Evolutionary conservation across 2,797 vertebrate species (phyloP).

Genomic region (Myotis daubentonii): DNA sequence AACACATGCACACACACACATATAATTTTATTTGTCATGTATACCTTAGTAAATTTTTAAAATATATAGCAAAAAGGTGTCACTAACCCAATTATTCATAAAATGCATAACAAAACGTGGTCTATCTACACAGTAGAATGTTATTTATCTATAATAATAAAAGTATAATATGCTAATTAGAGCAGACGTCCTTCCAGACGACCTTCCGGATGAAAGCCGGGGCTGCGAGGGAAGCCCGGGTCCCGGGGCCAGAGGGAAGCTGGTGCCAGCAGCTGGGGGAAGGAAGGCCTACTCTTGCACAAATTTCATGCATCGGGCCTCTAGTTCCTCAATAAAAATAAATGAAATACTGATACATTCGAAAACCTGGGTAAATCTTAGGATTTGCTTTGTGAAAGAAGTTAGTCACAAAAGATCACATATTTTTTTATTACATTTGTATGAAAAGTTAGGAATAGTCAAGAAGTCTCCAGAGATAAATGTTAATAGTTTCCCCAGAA

Average conservation of each 20-base stretch:
- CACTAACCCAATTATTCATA: not conserved
- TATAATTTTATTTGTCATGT: not conserved
- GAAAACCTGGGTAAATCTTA: not conserved
- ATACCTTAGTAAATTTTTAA: not conserved
- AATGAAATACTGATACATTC: not conserved
- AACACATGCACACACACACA: not conserved
- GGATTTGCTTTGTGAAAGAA: not conserved
- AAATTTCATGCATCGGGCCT: no score
- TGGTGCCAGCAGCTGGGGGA: no score
- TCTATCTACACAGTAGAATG: not conserved
- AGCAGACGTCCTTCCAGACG: no score
- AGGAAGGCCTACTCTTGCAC: no score
- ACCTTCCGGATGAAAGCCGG: no score
- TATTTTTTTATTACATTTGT: not conserved
- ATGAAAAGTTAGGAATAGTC: not conserved
- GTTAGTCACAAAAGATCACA: not conserved
- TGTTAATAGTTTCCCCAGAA: not conserved
- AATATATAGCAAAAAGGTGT: not conserved
- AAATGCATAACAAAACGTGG: not conserved
- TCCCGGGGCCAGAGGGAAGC: no score
- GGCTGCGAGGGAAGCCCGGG: no score
- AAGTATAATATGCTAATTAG: no score
- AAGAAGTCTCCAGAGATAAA: not conserved
- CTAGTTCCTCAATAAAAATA: not conserved
- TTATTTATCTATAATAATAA: not conserved